Evolutionary conservation across 2,797 vertebrate genomes (phyloP).

Genomic region (Arrhamphus sclerolepis): DNA sequence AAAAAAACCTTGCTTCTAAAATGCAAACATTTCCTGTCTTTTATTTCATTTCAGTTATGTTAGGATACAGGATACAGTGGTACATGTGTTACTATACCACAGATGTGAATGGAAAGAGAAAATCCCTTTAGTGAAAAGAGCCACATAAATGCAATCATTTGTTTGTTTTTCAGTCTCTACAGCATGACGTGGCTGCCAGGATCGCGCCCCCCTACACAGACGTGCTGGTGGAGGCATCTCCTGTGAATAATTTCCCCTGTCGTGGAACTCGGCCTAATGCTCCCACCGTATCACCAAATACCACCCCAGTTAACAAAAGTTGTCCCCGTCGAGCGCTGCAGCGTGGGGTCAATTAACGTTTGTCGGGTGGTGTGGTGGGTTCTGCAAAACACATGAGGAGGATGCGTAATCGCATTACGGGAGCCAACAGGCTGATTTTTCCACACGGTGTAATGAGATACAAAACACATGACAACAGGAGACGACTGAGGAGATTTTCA

Average conservation of each 20-base stretch:
- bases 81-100: neutral
- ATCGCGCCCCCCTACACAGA: conserved; percentile 2
- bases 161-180: neutral
- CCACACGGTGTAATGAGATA: conserved; percentile 37
- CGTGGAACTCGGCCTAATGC: conserved; percentile 48
- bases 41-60: no score
- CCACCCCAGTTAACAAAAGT: conserved; percentile 56
- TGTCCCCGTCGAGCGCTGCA: conserved; percentile 50
- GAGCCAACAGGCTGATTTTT: conserved; percentile 30
- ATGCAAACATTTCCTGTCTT: no score
- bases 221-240: conserved; percentile 14
- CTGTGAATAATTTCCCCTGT: conserved; percentile 25
- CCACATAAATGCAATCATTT: neutral
- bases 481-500: conserved; percentile 15
- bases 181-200: neutral
- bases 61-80: no score
- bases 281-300: conserved; percentile 50
- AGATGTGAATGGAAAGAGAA: neutral
- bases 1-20: no score
- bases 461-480: conserved; percentile 9
- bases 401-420: conserved; percentile 57
- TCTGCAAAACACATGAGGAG: conserved; percentile 40
- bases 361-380: conserved; percentile 31
- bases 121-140: conserved; percentile 10
- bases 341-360: conserved; percentile 53